Conservation (phyloP, 1,140 invertebrate species). For the Dendroctonus valens region DNA sequence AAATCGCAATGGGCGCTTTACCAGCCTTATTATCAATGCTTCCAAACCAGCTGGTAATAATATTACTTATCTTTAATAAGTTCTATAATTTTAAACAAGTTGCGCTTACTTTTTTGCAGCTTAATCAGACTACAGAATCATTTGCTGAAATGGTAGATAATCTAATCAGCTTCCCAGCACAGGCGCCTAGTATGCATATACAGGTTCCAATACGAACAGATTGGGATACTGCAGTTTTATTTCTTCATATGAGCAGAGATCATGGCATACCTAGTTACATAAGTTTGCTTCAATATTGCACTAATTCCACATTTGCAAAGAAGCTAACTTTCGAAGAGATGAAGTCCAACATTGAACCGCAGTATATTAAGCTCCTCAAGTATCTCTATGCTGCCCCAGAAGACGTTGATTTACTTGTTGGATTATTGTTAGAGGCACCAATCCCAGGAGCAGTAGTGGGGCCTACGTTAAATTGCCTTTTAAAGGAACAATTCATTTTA, state of each 20-base stretch:
- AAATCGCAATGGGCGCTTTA: slow-evolving; percentile 71
- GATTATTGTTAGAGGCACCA: slow-evolving; percentile 80
- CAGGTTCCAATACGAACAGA: slow-evolving; percentile 43
- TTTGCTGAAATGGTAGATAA: slow-evolving; percentile 51
- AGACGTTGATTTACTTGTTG: slow-evolving; percentile 85
- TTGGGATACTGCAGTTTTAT: slow-evolving; percentile 57
- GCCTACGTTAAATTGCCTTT: slow-evolving; percentile 81
- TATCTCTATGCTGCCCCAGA: slow-evolving; percentile 69
- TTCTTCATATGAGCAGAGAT: slow-evolving; percentile 75
- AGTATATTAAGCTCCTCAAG: slow-evolving; percentile 58
- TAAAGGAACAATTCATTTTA: slow-evolving; percentile 77
- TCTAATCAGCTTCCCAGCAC: slow-evolving; percentile 54
- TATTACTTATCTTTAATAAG: slow-evolving; percentile 1
- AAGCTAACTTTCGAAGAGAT: slow-evolving; percentile 62
- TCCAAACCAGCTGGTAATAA: slow-evolving; percentile 57
- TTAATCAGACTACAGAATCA: slow-evolving; percentile 49
- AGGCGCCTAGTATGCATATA: slow-evolving; percentile 53
- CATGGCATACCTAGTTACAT: slow-evolving; percentile 88
- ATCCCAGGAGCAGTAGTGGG: slow-evolving; percentile 78
- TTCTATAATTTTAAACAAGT: neutral
- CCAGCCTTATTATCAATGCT: slow-evolving; percentile 71
- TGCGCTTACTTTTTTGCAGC: slow-evolving; percentile 35
- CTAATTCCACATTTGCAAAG: slow-evolving; percentile 47
- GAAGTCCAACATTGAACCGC: slow-evolving; percentile 60
- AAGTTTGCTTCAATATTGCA: slow-evolving; percentile 70